Evolutionary conservation across 2,113 vertebrate species (phyloP).

Genomic region (Chaetops frenatus): DNA sequence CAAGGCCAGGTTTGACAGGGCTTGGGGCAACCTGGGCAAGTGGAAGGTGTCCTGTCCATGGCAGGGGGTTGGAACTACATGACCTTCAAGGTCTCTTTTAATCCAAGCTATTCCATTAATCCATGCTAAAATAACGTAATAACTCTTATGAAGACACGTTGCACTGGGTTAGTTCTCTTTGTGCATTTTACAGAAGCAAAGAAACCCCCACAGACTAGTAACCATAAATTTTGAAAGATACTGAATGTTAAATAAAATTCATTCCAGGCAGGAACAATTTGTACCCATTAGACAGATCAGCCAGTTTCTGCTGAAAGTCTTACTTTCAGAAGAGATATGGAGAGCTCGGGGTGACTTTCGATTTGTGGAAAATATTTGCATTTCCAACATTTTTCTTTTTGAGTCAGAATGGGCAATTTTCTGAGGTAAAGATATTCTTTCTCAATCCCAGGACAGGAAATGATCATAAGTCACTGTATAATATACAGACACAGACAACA

Average conservation of each 20-base stretch:
- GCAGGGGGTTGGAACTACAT: background rate
- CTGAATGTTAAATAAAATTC: slow-evolving; percentile 44
- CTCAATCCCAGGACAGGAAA: background rate
- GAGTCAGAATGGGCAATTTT: background rate
- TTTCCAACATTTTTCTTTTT: slow-evolving; percentile 17
- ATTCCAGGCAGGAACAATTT: slow-evolving; percentile 30
- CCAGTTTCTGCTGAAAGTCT: background rate
- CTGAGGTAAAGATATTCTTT: background rate
- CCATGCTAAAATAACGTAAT: background rate
- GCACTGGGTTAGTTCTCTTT: background rate
- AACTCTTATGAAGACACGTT: background rate
- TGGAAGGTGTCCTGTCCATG: background rate
- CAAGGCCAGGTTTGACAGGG: background rate
- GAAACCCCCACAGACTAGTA: background rate
- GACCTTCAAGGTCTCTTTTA: background rate
- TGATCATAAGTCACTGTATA: background rate
- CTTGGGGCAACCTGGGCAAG: background rate
- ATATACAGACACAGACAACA: background rate
- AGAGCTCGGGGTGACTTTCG: background rate
- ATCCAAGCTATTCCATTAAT: background rate
- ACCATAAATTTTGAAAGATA: slow-evolving; percentile 31
- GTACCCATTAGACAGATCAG: slow-evolving; percentile 32
- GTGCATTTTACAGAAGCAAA: background rate
- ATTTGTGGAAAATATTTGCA: slow-evolving; percentile 29
- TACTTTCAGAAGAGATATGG: slow-evolving; percentile 17